phyloP scores from a whole-genome alignment of 2,113 vertebrate species.

The Nycticorax nycticorax region DNA sequence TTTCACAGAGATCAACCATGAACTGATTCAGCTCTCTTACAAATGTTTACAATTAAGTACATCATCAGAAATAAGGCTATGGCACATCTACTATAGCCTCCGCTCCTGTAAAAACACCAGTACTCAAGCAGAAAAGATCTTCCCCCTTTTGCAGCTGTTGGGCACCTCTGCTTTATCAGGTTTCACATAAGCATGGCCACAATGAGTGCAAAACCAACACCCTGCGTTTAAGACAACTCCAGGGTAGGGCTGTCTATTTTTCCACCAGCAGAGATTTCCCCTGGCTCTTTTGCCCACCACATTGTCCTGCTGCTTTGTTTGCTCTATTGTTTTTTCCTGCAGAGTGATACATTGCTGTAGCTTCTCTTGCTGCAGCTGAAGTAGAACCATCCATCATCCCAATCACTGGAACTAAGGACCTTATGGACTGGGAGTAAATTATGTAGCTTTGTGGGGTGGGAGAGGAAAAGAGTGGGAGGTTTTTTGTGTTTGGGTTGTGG shows the following conservation, averaged over 20 bases:
- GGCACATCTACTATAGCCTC: not conserved
- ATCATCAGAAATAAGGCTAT: not conserved
- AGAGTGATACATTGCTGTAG: conserved; percentile 72
- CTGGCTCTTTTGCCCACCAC: conserved; percentile 38
- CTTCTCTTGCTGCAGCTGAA: conserved; percentile 59
- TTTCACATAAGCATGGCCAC: not conserved
- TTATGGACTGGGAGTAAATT: conserved; percentile 80
- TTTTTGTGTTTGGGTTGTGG: not conserved
- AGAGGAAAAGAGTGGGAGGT: not conserved
- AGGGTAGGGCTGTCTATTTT: conserved; percentile 19
- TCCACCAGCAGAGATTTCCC: conserved; percentile 63
- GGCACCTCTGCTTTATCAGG: not conserved
- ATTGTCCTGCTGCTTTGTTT: conserved; percentile 63
- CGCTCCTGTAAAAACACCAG: not conserved
- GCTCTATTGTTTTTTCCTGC: conserved; percentile 67
- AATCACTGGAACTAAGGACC: conserved; percentile 69
- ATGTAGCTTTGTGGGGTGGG: conserved; percentile 60
- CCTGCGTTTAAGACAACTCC: conserved; percentile 36
- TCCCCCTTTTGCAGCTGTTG: not conserved
- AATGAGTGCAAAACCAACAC: not conserved
- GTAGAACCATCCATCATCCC: conserved; percentile 79
- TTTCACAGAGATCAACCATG: not conserved
- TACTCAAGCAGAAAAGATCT: conserved; percentile 21
- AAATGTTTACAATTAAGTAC: not conserved
- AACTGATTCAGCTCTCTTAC: not conserved